phyloP scores from a whole-genome alignment of 2,888 invertebrate genomes.

The Caenorhabditis doughertyi region DNA sequence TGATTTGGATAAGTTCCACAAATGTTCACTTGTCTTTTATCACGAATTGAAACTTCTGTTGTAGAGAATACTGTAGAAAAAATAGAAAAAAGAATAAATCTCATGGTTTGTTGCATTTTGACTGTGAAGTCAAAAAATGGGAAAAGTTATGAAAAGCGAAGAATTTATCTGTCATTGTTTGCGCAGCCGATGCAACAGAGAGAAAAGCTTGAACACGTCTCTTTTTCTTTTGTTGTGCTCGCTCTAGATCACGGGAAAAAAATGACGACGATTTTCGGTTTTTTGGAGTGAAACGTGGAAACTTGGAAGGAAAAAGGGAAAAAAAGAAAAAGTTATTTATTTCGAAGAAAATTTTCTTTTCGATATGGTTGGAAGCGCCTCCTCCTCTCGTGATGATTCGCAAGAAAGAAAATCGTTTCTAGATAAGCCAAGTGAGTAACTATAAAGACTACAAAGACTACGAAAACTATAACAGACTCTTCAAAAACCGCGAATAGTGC shows the following conservation, averaged over 20 bases:
- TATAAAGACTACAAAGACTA: neutral
- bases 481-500: constrained; percentile 46
- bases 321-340: constrained; percentile 13
- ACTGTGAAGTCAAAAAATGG: neutral
- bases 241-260: constrained; percentile 18
- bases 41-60: constrained; percentile 33
- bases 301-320: neutral
- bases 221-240: constrained; percentile 24
- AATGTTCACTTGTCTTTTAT: constrained; percentile 61
- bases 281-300: neutral
- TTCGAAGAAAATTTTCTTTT: constrained; percentile 41
- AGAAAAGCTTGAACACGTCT: constrained; percentile 50
- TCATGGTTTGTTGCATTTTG: constrained; percentile 25
- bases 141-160: neutral
- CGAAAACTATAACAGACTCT: constrained; percentile 26
- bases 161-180: constrained; percentile 35
- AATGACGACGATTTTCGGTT: constrained; percentile 7
- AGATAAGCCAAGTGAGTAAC: constrained; percentile 57
- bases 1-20: constrained; percentile 66
- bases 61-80: constrained; percentile 5
- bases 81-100: constrained; percentile 12
- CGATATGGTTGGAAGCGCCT: constrained; percentile 40
- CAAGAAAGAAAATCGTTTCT: constrained; percentile 59
- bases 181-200: constrained; percentile 20
- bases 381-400: constrained; percentile 52